Evolutionary conservation across 1,140 invertebrate species (phyloP).

Genomic region (Nebria ingens): DNA sequence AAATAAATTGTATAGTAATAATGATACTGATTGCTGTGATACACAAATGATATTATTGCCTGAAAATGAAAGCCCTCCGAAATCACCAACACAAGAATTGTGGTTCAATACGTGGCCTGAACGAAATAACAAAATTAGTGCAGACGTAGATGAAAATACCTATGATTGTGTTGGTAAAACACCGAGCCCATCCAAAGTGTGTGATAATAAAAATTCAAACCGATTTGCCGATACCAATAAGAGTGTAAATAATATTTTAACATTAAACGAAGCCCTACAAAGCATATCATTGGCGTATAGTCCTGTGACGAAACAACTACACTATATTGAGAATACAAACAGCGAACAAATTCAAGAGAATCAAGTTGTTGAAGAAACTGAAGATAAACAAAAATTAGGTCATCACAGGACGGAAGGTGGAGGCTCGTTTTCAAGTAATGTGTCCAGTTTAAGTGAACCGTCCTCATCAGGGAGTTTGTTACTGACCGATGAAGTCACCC

Average conservation of each 20-base stretch:
- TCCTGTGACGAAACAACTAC: slow-evolving; percentile 39
- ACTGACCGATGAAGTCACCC: slow-evolving; percentile 34
- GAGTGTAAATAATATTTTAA: slow-evolving; percentile 23
- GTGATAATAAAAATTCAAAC: not conserved
- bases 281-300: slow-evolving; percentile 44
- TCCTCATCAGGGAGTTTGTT: slow-evolving; percentile 39
- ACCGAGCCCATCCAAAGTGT: not conserved
- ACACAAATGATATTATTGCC: slow-evolving; percentile 18
- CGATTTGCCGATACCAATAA: slow-evolving; percentile 12
- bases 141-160: slow-evolving; percentile 15
- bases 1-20: slow-evolving; percentile 15
- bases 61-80: slow-evolving; percentile 18
- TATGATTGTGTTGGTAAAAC: not conserved
- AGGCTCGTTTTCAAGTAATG: slow-evolving; percentile 41
- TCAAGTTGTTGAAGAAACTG: slow-evolving; percentile 18
- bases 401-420: slow-evolving; percentile 35
- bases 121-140: slow-evolving; percentile 28
- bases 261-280: slow-evolving; percentile 39
- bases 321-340: slow-evolving; percentile 31
- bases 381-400: slow-evolving; percentile 27
- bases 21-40: slow-evolving; percentile 17
- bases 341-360: slow-evolving; percentile 13
- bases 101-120: slow-evolving; percentile 37
- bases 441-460: slow-evolving; percentile 40
- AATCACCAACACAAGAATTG: slow-evolving; percentile 17